Evolutionary conservation across 2,888 invertebrate species (phyloP), one percentile per base, ranked within the genome.

Genomic region (Alcis repandata): DNA sequence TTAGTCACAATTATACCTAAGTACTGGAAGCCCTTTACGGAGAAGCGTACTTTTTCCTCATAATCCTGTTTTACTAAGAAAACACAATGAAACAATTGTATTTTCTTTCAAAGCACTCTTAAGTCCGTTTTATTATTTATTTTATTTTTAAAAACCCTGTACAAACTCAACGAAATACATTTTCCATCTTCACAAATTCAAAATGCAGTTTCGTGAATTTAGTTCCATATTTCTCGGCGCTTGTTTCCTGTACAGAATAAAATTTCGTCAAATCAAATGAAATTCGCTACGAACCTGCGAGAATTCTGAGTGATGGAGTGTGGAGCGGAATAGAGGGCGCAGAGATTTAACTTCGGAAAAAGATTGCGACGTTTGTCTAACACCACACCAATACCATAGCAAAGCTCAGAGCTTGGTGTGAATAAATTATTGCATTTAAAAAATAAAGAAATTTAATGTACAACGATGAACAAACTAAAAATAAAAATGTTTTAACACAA

Each of bases 221-320:
- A 46, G 38, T 59, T 48, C 49, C 54, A 64, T 64, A 64, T 64
- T 63, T 63, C 53, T 38, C 59, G 49, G 56, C 49, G 43, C 65
- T 60, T 65, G 65, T 65, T 60, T 57, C 53, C 40, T 53, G 65
- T 36, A 36, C 48, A 40, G 61, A 66, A 61, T 61, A 65, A 65
- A 65, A 66, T 66, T 66, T 61, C 53, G 36, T 58, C 61, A 58
- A 66, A 66, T 66, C 66, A 61, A 66, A 66, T 66, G 48, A 61
- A 64, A 64, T 64, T 32, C 38, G 59, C 59, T 53, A 59, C 48
- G 53, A 40, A 43, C 43, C 51, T 48, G 48, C 53, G 43, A 38
- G 64, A 51, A 33, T 56, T 54, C n/a, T 43, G 59, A 64, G 59
- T 59, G 64, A 64, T 64, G 59, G 59, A 64, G 40, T 32, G 15